These are phyloP conservation scores for Halcyon senegalensis DNA, from an alignment of 2,113 vertebrate genomes.

Conservation along the genomic window DNA sequence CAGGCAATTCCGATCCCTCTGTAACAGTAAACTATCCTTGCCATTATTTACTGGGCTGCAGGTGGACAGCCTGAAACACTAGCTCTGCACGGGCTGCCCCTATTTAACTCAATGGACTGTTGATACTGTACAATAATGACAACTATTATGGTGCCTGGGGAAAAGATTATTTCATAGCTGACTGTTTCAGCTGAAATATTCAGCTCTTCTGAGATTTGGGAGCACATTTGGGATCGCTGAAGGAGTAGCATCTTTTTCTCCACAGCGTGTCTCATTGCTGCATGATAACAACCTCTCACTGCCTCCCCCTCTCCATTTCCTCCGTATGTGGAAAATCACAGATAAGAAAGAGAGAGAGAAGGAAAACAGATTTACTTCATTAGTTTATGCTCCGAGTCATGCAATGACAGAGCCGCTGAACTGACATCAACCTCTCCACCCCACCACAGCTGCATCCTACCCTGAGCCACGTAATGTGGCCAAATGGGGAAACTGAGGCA, in stretches of 20 bases:
- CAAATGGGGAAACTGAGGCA: background rate
- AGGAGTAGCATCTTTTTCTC: slow-evolving; percentile 35
- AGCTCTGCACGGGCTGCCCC: background rate
- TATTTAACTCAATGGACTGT: background rate
- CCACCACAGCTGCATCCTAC: background rate
- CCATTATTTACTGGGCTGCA: slow-evolving; percentile 64
- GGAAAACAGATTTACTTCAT: slow-evolving; percentile 29
- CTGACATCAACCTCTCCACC: background rate
- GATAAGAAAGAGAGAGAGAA: slow-evolving; percentile 26
- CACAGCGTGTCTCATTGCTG: background rate
- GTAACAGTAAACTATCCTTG: slow-evolving; percentile 60
- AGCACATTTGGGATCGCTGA: background rate
- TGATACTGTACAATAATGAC: slow-evolving; percentile 15
- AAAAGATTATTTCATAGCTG: slow-evolving; percentile 10
- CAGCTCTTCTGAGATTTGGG: slow-evolving; percentile 26
- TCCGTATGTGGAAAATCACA: slow-evolving; percentile 25
- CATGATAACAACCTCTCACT: background rate
- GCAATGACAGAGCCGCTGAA: background rate
- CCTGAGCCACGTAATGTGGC: background rate
- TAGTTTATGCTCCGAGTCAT: background rate
- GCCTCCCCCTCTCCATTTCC: slow-evolving; percentile 8
- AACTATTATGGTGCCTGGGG: background rate
- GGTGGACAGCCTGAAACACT: slow-evolving; percentile 60
- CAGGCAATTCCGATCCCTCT: slow-evolving; percentile 46
- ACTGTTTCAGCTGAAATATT: slow-evolving; percentile 46